Conservation (phyloP, 2,797 vertebrate species). For the Phylloscopus collybita region DNA sequence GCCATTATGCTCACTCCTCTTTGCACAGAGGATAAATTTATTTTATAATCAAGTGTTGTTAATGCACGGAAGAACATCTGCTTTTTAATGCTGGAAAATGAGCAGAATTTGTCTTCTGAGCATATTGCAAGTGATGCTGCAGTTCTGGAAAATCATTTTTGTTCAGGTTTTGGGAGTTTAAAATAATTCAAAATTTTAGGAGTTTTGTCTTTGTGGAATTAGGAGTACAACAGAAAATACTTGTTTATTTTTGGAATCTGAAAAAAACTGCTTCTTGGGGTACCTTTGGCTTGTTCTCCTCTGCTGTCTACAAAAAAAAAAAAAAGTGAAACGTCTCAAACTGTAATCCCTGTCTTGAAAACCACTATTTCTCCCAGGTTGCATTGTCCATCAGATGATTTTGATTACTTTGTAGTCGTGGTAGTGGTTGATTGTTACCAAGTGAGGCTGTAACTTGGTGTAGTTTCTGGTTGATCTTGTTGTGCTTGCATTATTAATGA, state of each 20-base stretch:
- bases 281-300: background rate
- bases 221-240: background rate
- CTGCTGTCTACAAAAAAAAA: background rate
- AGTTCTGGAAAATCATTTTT: background rate
- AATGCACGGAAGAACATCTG: constrained; percentile 17
- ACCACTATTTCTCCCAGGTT: background rate
- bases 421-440: background rate
- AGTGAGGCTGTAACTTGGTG: background rate
- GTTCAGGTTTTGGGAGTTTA: background rate
- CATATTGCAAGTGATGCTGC: background rate
- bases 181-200: background rate
- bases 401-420: background rate
- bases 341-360: background rate
- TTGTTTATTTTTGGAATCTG: background rate
- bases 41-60: constrained; percentile 44
- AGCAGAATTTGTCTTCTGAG: constrained; percentile 30
- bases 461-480: background rate
- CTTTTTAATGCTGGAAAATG: background rate
- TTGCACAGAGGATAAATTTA: background rate
- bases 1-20: background rate
- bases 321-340: background rate
- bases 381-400: background rate
- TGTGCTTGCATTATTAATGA: background rate
- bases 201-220: background rate
- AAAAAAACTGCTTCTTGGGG: background rate